Conservation (phyloP, 2,113 vertebrate species). For the Mugil cephalus region DNA sequence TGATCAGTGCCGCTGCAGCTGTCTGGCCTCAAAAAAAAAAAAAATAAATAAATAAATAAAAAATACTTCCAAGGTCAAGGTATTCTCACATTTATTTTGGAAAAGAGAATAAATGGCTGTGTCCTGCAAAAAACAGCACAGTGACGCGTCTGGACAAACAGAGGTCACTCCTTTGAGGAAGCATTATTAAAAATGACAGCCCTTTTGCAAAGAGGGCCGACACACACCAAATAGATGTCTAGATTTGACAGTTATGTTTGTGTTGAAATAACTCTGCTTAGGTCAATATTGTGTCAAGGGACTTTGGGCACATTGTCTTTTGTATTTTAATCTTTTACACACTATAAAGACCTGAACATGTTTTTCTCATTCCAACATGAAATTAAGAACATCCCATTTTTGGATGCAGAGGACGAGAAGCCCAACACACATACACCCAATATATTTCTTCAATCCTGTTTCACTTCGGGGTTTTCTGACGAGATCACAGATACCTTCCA, state of each 20-base stretch:
- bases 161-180: background rate
- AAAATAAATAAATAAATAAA: background rate
- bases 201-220: background rate
- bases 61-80: constrained; percentile 33
- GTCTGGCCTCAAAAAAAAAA: background rate
- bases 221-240: background rate
- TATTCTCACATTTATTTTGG: constrained; percentile 10
- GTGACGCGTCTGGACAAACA: background rate
- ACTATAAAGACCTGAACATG: background rate
- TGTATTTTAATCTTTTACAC: background rate
- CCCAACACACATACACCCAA: background rate
- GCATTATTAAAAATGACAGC: background rate
- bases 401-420: background rate
- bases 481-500: constrained; percentile 20
- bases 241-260: background rate
- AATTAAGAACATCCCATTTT: background rate
- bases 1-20: constrained; percentile 3
- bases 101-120: constrained; percentile 8
- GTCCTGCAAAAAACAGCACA: background rate
- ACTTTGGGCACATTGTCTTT: background rate
- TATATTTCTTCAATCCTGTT: constrained; percentile 15
- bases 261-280: background rate
- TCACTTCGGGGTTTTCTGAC: background rate
- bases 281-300: background rate
- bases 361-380: background rate